Conservation (phyloP, 2,113 vertebrate species). For the Catagonus wagneri region DNA sequence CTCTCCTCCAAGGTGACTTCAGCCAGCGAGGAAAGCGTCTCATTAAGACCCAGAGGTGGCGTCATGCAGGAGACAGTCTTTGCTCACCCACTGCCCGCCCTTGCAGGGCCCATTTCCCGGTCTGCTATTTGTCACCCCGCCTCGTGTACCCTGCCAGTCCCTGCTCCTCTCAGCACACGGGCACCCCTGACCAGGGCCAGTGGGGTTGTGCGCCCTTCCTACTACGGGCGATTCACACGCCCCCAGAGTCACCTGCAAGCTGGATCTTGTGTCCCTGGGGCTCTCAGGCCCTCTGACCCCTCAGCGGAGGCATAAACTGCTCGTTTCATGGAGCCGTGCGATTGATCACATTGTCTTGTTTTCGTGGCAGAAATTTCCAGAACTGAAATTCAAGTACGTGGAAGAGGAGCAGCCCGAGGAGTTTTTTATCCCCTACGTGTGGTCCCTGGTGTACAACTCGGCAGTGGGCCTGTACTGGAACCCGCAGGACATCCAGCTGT, state of each 20-base stretch:
- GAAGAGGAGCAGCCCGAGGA: constrained; percentile 99
- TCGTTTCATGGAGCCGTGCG: background rate
- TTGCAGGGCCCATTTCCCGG: background rate
- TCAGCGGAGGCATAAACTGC: background rate
- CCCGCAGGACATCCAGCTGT: constrained; percentile 95
- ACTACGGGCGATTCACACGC: background rate
- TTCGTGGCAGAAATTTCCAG: constrained; percentile 95
- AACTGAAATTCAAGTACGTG: constrained; percentile 98
- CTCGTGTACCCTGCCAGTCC: rapidly evolving
- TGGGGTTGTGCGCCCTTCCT: background rate
- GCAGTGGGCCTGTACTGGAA: constrained; percentile 96
- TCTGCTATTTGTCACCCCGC: rapidly evolving
- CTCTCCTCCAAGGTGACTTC: background rate
- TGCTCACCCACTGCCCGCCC: background rate
- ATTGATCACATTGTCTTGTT: constrained; percentile 63
- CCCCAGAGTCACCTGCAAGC: background rate
- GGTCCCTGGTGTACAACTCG: constrained; percentile 97
- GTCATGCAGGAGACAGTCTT: rapidly evolving
- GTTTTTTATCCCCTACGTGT: constrained; percentile 98
- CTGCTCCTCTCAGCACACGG: background rate
- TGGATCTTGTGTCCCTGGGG: background rate
- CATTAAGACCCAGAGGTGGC: background rate
- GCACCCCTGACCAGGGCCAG: background rate
- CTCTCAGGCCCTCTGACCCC: background rate
- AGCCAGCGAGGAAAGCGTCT: background rate